These are phyloP conservation scores for Caenorhabditis sp. DNA, from an alignment of 2,888 invertebrate species.

Conservation along the genomic window DNA sequence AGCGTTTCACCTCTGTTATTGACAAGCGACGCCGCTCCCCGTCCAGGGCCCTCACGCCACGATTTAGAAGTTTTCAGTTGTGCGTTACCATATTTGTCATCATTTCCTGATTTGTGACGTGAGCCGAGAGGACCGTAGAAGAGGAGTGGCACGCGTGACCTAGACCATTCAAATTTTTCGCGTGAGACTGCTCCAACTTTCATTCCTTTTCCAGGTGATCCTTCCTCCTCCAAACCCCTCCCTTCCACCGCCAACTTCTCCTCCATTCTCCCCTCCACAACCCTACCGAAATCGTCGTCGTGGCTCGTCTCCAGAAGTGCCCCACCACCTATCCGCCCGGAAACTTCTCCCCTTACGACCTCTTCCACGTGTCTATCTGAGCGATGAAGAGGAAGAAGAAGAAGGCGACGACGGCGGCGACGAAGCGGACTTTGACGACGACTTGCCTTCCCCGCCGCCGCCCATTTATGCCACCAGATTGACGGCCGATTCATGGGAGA, in stretches of 20 bases:
- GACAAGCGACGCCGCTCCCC: no score
- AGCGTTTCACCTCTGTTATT: no score
- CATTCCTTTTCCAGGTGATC: constrained; percentile 43
- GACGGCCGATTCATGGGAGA: constrained; percentile 46
- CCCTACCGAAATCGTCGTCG: constrained; percentile 7
- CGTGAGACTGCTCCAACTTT: no score
- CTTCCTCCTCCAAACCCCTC: constrained; percentile 35
- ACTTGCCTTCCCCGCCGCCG: constrained; percentile 42
- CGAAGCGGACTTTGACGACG: constrained; percentile 50
- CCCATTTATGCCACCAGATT: constrained; percentile 57
- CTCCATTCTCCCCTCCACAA: constrained; percentile 1
- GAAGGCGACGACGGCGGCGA: constrained; percentile 37
- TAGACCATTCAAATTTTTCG: no score
- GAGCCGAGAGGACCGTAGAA: no score
- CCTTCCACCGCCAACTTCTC: constrained; percentile 5
- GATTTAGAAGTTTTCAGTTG: no score
- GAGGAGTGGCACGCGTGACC: no score
- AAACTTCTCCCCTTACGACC: constrained; percentile 27
- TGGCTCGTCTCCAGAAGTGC: constrained; percentile 31
- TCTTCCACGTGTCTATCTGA: constrained; percentile 1
- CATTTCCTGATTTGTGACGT: no score
- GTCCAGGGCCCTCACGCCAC: no score
- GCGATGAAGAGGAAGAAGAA: constrained; percentile 37
- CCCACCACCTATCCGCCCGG: constrained; percentile 8
- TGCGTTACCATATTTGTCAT: no score